Base-by-base conservation (phyloP, 2,888 invertebrate genomes). In the Helleia helle region DNA sequence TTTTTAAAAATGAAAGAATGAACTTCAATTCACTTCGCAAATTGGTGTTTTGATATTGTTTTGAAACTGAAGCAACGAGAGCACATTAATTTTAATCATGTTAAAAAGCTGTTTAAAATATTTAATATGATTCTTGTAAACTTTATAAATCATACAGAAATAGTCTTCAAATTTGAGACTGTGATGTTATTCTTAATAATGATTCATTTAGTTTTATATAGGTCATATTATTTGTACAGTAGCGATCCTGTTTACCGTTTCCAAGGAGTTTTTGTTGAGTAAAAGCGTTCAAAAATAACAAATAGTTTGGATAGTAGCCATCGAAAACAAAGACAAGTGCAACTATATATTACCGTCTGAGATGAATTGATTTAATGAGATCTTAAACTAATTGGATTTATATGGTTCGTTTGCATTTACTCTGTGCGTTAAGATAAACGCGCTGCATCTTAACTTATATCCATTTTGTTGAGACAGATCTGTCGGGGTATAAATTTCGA, bases 301-400 rank as follows among this genome's bases (percentile, higher is more conserved):
- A 72, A 74, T 72, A 75, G 75, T 70, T 77, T 81, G 80, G 77
- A 79, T 65, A 56, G 61, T 56, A 65, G 76, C 79, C 80, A 77
- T 71, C 56, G 65, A 68, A 73, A 73, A 77, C 75, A 81, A 76
- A 76, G 70, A 69, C 59, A 61, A 58, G 61, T 55, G 58, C 59
- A 56, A 55, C 69, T 60, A 69, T 79, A 73, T 65, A 64, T 79
- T 70, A 73, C 73, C 75, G 79, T 75, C 75, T 57, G 54, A 61
- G 66, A 69, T 71, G 69, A 76, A 75, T 77, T 77, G 80, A 80
- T 80, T 80, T 77, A 81, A 71, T 69, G 69, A 70, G 67, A 72
- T 70, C 70, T 72, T 75, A 72, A 77, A 71, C 68, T 79, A 80
- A 81, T 80, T 80, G 69, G 69, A 79, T 72, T 70, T 69, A 65